Percentiles rank a stretch among this genome's conserved stretches.
Evolutionary conservation across 92 coral and sea anemone genomes (phyloP).

Genomic region (Isaurus tuberculatus): DNA sequence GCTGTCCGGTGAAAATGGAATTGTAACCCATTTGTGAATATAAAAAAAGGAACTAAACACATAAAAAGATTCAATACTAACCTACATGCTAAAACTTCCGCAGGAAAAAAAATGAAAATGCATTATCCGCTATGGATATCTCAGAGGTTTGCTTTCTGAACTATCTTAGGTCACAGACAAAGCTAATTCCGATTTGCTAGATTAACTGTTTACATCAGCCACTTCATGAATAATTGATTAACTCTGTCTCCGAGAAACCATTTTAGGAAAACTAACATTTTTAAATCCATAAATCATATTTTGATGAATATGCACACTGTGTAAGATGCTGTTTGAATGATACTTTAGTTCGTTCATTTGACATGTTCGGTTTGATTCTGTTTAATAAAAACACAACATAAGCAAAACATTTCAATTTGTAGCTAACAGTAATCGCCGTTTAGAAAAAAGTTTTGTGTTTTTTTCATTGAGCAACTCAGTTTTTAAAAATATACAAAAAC

Average conservation of each 20-base stretch:
- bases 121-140: background rate
- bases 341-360: background rate
- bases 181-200: constrained; percentile 44
- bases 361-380: background rate
- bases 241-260: constrained; percentile 64
- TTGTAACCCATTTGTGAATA: background rate
- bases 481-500: background rate
- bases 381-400: background rate
- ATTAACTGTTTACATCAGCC: constrained; percentile 73
- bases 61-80: background rate
- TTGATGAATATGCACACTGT: background rate
- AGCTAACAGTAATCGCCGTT: constrained; percentile 10
- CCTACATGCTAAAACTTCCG: background rate
- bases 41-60: background rate
- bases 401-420: background rate
- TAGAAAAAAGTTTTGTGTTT: constrained; percentile 5
- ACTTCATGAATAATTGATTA: constrained; percentile 76
- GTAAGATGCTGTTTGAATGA: background rate
- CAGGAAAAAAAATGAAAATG: background rate
- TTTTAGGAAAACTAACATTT: constrained; percentile 20
- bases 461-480: constrained; percentile 14
- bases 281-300: background rate
- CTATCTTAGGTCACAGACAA: constrained; percentile 1
- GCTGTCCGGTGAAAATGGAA: background rate
- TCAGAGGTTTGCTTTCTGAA: background rate